Evolutionary conservation across 1,140 invertebrate genomes (phyloP).

Genomic region (Drosophila busckii): DNA sequence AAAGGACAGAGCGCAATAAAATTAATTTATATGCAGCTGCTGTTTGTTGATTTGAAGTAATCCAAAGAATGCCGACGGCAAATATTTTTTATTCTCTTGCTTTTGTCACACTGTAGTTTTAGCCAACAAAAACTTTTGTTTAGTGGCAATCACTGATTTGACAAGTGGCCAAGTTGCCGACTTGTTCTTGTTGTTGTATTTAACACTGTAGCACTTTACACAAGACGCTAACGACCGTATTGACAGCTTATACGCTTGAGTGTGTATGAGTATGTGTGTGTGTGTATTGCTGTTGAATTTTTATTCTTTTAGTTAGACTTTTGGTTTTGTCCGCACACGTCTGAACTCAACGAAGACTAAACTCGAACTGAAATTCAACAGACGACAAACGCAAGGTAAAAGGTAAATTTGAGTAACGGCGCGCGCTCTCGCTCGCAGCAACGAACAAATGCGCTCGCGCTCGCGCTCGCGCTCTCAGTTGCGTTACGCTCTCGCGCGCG

Average conservation of each 20-base stretch:
- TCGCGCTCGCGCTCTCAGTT: background rate
- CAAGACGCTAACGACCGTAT: slow-evolving; percentile 14
- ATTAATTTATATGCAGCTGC: background rate
- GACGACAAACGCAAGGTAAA: slow-evolving; percentile 25
- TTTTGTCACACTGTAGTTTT: slow-evolving; percentile 13
- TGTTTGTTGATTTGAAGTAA: slow-evolving; percentile 19
- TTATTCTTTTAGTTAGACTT: slow-evolving; percentile 22
- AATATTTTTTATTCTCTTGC: background rate
- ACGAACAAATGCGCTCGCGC: slow-evolving; percentile 6
- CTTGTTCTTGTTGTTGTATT: slow-evolving; percentile 21
- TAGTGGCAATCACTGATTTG: slow-evolving; percentile 21
- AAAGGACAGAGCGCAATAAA: slow-evolving; percentile 11
- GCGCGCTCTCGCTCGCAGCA: no score
- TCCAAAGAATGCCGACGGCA: slow-evolving; percentile 42
- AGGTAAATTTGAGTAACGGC: no score
- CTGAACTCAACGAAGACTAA: slow-evolving; percentile 73
- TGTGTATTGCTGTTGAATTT: no score
- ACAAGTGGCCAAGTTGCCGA: slow-evolving; percentile 11
- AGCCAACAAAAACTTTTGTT: slow-evolving; percentile 22
- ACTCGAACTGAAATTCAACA: slow-evolving; percentile 70
- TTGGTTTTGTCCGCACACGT: slow-evolving; percentile 68
- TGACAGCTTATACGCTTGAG: slow-evolving; percentile 1
- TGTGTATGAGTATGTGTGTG: no score
- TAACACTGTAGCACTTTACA: slow-evolving; percentile 20
- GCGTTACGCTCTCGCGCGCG: background rate